phyloP scores from a whole-genome alignment of 2,113 vertebrate species.

The Chlamydotis undulata region DNA sequence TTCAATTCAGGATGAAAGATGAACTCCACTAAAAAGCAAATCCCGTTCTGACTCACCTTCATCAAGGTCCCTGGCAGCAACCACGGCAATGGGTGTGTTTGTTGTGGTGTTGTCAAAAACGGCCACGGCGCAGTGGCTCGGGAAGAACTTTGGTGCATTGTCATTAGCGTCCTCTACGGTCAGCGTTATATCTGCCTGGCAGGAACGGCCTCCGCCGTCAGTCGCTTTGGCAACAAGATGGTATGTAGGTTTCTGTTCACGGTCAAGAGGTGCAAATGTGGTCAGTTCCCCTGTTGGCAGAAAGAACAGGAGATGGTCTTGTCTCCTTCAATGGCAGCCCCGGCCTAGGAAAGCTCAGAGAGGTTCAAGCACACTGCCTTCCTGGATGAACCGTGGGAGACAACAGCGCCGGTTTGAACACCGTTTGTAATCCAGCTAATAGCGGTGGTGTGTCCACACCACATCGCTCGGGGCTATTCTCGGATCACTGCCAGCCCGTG shows the following conservation, averaged over 20 bases:
- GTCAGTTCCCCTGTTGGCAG: conserved; percentile 85
- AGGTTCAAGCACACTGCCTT: background rate
- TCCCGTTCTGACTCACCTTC: conserved; percentile 78
- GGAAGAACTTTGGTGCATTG: conserved; percentile 89
- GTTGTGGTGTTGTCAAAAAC: conserved; percentile 95
- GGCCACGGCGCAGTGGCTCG: conserved; percentile 86
- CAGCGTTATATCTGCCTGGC: conserved; percentile 86
- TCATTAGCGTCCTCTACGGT: conserved; percentile 90
- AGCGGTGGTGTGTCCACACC: background rate
- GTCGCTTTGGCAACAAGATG: conserved; percentile 88
- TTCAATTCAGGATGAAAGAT: background rate
- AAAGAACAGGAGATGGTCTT: background rate
- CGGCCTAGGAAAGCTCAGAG: background rate
- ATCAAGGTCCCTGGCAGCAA: conserved; percentile 92
- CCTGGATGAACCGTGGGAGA: conserved; percentile 8
- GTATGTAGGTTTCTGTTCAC: conserved; percentile 81
- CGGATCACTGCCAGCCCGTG: background rate
- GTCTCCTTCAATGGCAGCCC: background rate
- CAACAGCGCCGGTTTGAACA: background rate
- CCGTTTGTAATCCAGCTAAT: background rate
- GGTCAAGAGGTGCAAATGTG: conserved; percentile 84
- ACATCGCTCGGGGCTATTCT: background rate
- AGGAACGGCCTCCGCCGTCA: conserved; percentile 91
- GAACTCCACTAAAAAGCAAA: background rate
- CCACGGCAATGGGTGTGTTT: conserved; percentile 88